A percentile compares a stretch with the other conserved stretches of the same genome.
These are phyloP conservation scores for Hemistola chrysoprasaria DNA, from an alignment of 2,888 invertebrate genomes.

Conservation along the genomic window DNA sequence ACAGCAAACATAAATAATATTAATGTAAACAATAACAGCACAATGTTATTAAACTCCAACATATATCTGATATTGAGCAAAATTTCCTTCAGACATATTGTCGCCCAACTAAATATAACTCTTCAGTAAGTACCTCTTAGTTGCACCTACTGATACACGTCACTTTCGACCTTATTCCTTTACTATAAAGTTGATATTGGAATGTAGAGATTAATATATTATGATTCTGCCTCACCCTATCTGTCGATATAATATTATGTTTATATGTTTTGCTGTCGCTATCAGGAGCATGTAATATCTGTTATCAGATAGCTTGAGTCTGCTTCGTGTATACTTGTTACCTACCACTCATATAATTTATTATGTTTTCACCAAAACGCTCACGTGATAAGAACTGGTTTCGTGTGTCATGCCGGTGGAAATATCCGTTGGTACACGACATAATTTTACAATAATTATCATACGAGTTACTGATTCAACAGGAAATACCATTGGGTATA, in stretches of 20 bases:
- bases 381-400: too few relatives aligned
- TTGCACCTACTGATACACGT: conserved; percentile 24
- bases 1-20: too few relatives aligned
- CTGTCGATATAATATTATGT: conserved; percentile 27
- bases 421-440: too few relatives aligned
- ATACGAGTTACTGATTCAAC: too few relatives aligned
- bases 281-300: conserved; percentile 24
- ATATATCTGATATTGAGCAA: conserved; percentile 13
- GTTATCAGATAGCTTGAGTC: conserved; percentile 15
- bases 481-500: too few relatives aligned
- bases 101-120: conserved; percentile 45
- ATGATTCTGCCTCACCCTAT: conserved; percentile 15
- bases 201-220: conserved; percentile 2
- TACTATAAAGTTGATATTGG: conserved; percentile 5
- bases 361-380: too few relatives aligned
- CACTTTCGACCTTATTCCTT: conserved; percentile 7
- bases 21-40: conserved; percentile 11
- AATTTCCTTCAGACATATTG: conserved; percentile 36
- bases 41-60: too few relatives aligned
- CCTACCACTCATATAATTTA: too few relatives aligned
- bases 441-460: too few relatives aligned
- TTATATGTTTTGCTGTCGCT: conserved; percentile 8
- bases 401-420: too few relatives aligned
- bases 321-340: too few relatives aligned
- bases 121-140: conserved; percentile 33